A percentile compares a stretch with the other conserved stretches of the same genome.
These are phyloP conservation scores for Acanthiza pusilla DNA, from an alignment of 2,797 vertebrate species.

Conservation along the genomic window DNA sequence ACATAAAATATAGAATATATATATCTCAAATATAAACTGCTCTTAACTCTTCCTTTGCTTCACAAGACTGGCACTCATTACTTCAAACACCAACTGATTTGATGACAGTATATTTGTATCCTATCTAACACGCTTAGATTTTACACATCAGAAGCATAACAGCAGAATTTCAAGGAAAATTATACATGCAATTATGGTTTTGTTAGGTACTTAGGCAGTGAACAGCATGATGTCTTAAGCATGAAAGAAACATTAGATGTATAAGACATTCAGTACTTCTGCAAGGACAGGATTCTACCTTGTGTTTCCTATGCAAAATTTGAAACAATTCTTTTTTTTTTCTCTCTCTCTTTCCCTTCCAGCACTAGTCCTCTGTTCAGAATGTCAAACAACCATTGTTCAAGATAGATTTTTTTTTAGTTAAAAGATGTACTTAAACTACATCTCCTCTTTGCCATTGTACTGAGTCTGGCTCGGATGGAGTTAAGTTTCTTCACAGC, in stretches of 20 bases:
- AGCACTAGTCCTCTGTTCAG: neutral
- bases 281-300: neutral
- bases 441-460: neutral
- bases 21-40: neutral
- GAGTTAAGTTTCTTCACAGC: neutral
- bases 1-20: neutral
- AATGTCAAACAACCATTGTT: neutral
- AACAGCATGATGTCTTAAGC: neutral
- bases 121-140: neutral
- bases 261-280: neutral
- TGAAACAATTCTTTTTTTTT: neutral
- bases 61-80: neutral
- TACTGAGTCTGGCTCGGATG: neutral
- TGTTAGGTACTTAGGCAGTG: neutral
- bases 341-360: neutral
- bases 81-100: neutral
- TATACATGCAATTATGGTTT: neutral
- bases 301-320: neutral
- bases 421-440: neutral
- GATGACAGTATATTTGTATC: neutral
- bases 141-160: neutral
- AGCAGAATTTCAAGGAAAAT: neutral
- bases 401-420: neutral
- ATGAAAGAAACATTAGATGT: neutral
- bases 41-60: neutral